Evolutionary conservation across 2,797 vertebrate species (phyloP).

Genomic region (Serranus cabrilla): DNA sequence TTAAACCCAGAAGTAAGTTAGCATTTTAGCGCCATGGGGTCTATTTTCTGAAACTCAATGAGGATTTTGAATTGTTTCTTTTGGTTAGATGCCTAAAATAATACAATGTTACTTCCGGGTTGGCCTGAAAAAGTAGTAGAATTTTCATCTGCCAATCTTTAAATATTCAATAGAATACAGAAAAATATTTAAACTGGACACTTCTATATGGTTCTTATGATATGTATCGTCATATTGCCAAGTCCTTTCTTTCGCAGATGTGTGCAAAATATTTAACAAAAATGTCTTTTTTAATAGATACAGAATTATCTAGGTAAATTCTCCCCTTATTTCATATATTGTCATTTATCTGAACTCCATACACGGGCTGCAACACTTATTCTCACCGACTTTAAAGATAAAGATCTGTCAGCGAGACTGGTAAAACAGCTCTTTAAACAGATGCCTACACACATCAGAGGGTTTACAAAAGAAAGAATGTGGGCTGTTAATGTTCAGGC

Average conservation of each 20-base stretch:
- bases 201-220: too few species aligned
- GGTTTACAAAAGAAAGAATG: conserved; percentile 11
- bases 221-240: too few species aligned
- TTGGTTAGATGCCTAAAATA: too few species aligned
- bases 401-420: conserved; percentile 2
- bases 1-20: too few species aligned
- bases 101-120: too few species aligned
- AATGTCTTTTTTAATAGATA: background rate
- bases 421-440: conserved; percentile 27
- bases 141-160: too few species aligned
- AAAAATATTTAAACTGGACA: too few species aligned
- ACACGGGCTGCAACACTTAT: background rate
- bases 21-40: too few species aligned
- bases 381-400: conserved; percentile 11
- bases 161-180: too few species aligned
- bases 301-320: background rate
- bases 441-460: background rate
- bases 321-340: background rate
- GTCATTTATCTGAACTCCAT: background rate
- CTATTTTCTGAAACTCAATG: too few species aligned
- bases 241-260: background rate
- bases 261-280: background rate
- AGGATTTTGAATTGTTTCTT: too few species aligned
- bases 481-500: background rate
- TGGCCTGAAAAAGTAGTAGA: too few species aligned